Evolutionary conservation across 92 coral and sea anemone species (phyloP).

Genomic region (Desmophyllum pertusum): DNA sequence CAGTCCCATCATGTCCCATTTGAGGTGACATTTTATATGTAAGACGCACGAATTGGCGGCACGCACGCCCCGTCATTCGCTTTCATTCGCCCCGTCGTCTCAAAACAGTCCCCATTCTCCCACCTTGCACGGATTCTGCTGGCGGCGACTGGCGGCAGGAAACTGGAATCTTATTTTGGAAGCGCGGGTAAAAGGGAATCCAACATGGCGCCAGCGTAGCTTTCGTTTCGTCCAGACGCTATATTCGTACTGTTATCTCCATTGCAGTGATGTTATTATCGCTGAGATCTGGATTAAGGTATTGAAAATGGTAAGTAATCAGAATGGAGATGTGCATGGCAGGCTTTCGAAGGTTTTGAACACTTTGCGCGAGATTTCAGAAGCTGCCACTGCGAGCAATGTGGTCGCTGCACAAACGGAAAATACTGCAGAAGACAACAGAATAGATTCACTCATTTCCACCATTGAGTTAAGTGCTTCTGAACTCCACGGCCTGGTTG

Average conservation of each 20-base stretch:
- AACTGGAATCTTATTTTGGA: not conserved
- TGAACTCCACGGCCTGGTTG: constrained; percentile 46
- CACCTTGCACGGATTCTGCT: too few relatives aligned
- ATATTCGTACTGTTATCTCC: not conserved
- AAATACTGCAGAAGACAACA: not conserved
- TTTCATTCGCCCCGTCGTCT: too few relatives aligned
- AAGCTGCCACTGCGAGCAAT: not conserved
- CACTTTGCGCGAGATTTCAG: constrained; percentile 33
- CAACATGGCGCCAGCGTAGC: not conserved
- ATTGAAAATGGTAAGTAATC: constrained; percentile 19
- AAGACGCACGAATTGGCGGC: too few relatives aligned
- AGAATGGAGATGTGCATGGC: constrained; percentile 22
- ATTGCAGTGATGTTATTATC: not conserved
- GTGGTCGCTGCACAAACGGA: not conserved
- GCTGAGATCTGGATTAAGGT: not conserved
- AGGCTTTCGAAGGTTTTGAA: constrained; percentile 34
- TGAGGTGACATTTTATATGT: too few relatives aligned
- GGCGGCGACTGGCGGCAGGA: not conserved
- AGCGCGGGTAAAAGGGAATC: not conserved
- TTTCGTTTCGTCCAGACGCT: not conserved
- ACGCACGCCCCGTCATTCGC: too few relatives aligned
- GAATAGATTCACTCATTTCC: constrained; percentile 9
- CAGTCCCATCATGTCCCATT: too few relatives aligned
- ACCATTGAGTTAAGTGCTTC: constrained; percentile 30
- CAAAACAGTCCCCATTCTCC: too few relatives aligned